Evolutionary conservation across 2,888 invertebrate species (phyloP).

Genomic region (Thymelicus lineola): DNA sequence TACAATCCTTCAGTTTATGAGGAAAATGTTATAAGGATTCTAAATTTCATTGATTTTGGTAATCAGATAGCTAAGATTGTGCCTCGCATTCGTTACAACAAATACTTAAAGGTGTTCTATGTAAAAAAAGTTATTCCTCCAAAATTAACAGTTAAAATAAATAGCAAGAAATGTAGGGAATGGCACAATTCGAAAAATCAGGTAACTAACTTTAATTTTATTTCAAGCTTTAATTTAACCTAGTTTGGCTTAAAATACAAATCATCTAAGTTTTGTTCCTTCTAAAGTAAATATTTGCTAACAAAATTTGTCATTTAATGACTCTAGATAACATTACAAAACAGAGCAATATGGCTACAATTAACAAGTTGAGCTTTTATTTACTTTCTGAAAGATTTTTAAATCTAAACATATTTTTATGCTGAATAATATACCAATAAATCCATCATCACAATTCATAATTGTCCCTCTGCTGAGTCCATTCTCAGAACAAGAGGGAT

Average conservation of each 20-base stretch:
- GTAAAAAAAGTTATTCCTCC: conserved; percentile 66
- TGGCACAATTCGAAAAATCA: conserved; percentile 77
- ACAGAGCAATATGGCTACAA: no score
- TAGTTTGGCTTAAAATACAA: not conserved
- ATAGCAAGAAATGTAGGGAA: conserved; percentile 72
- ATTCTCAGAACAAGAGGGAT: no score
- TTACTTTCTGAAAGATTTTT: no score
- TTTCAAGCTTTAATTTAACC: not conserved
- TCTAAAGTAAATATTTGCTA: no score
- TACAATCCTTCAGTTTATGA: conserved; percentile 86
- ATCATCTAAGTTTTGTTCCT: no score
- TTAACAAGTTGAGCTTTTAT: no score
- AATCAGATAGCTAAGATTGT: conserved; percentile 88
- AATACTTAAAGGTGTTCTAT: conserved; percentile 76
- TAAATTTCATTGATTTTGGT: conserved; percentile 93
- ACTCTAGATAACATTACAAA: no score
- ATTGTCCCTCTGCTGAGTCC: no score
- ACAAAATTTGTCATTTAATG: no score
- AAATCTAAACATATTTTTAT: no score
- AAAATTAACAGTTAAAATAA: conserved; percentile 69
- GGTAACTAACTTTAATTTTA: conserved; percentile 51
- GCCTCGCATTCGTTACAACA: conserved; percentile 88
- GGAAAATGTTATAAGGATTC: conserved; percentile 90
- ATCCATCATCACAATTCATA: no score
- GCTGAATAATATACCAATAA: no score